These are phyloP conservation scores for Leptura quadrifasciata DNA, from an alignment of 2,888 invertebrate genomes.

Conservation along the genomic window DNA sequence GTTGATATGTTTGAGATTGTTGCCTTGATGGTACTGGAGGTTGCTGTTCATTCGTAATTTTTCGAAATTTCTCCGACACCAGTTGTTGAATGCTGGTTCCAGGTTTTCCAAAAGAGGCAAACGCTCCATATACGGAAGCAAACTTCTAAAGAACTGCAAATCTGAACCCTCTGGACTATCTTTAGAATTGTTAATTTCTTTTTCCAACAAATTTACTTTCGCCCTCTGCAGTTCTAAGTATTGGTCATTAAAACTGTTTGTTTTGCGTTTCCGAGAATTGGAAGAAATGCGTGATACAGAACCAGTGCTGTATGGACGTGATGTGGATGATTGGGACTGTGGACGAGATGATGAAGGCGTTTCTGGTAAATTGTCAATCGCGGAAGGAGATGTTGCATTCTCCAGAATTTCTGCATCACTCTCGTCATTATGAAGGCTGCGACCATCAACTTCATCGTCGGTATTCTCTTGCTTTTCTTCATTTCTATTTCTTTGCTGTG, in stretches of 20 bases:
- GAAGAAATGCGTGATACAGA: conserved; percentile 19
- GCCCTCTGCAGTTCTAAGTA: conserved; percentile 33
- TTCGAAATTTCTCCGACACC: conserved; percentile 32
- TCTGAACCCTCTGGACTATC: conserved; percentile 35
- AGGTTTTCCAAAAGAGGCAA: conserved; percentile 36
- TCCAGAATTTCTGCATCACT: conserved; percentile 19
- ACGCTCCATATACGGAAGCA: conserved; percentile 39
- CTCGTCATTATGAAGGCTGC: conserved; percentile 23
- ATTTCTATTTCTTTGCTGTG: conserved; percentile 23
- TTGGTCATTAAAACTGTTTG: conserved; percentile 25
- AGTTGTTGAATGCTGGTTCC: conserved; percentile 33
- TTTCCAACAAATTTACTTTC: conserved; percentile 40
- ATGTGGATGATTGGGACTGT: conserved; percentile 12
- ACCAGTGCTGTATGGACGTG: conserved; percentile 22
- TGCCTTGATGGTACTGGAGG: conserved; percentile 8
- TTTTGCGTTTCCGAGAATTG: conserved; percentile 33
- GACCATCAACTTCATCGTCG: conserved; percentile 22
- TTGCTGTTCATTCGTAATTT: conserved; percentile 28
- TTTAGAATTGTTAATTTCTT: conserved; percentile 34
- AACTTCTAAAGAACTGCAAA: conserved; percentile 39
- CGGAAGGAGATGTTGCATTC: conserved; percentile 20
- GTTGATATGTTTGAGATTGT: conserved; percentile 27
- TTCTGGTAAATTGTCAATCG: conserved; percentile 11
- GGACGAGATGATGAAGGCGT: conserved; percentile 11
- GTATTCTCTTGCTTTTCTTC: conserved; percentile 17